Base-by-base conservation (phyloP, 2,113 vertebrate genomes). In the Xerus inauris region DNA sequence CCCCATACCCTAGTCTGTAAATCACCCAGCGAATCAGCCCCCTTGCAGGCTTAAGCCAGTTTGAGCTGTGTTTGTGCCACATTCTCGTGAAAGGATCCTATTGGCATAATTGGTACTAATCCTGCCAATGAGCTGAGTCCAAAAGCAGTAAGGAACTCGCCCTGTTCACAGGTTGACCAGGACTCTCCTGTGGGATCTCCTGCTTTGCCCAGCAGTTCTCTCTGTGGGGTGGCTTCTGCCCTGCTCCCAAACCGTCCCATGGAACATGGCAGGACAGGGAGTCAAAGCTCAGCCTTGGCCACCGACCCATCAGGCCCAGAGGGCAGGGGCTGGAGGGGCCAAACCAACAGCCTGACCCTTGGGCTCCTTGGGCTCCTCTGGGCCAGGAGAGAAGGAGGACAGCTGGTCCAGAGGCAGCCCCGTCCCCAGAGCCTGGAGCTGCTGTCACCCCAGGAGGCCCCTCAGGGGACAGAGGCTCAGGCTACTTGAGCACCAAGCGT, bases 131-230 rank as follows among this genome's bases (percentile, higher is more conserved):
- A 67, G 57, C 14, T 42, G 57, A n/a, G 16, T 69, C 69, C n/a
- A 30, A 40, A 67, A 40, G 30, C 45, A 30, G 40, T 11, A 22
- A 45, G 12, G 35, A 32, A 9, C 6, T 8, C 17, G 1, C 64
- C 12, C 10, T 13, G 42, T 14, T 24, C 3, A 5, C 10, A 19
- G 54, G 20, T 22, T 19, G 19, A 1, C 22, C 6, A 57, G 59
- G 32, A 5, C 45, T 26, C 35, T 86, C 19, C 22, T 30, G 12
- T 47, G 12, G 32, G 16, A 35, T 28, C 38, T 9, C 13, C 17
- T 0, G 24, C 38, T 24, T 10, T 1, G 45, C 16, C 3, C 13
- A 2, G 10, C 51, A 0, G 0, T 16, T 40, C 54, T n/a, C 28
- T 26, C 32, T 19, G 14, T 40, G 64, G 19, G 3, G 24, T 9